Base-by-base conservation (phyloP, 2,113 vertebrate species). In the Prionailurus bengalensis region DNA sequence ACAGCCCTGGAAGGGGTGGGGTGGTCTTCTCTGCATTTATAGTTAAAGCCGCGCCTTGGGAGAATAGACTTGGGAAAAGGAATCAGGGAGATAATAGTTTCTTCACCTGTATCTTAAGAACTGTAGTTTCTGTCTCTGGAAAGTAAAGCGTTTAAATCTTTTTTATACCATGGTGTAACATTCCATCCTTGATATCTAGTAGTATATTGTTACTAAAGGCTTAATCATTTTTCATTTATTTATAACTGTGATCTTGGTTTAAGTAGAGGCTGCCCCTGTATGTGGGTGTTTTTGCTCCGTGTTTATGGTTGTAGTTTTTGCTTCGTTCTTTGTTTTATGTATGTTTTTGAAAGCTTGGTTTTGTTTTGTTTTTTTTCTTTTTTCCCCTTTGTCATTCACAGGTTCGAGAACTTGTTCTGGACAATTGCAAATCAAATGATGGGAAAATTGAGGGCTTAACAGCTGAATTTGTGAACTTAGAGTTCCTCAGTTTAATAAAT, bases 401-500 rank as follows among this genome's bases (percentile, higher is more conserved):
- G 99, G 99, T 99, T 98, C 99, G 98, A 98, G 99, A 99, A 98
- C 99, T 99, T 81, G 99, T 99, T 97, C 99, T 99, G 78, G 99
- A 99, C 98, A 99, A 99, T 97, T 99, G 99, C 98, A 99, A 99
- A 98, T 99, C 99, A 87, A 98, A 98, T 95, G 99, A 99, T 98
- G 99, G 99, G 96, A 99, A 99, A 99, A 99, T 99, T 27, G 99
- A 99, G 98, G 99, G 99, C 81, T 98, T 99, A 97, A 99, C 99
- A 92, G 99, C 98, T 94, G 99, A 99, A 97, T 99, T 99, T 98
- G 98, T 99, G 97, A 99, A 99, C 98, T 98, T 99, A 98, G 99
- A 99, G 98, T 99, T 99, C 98, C 99, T 99, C 98, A 99, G 99
- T 99, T 99, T 99, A 99, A 99, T 99, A 99, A 99, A 99, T 96